Conservation (phyloP, 1,140 invertebrate species). For the Frieseomelitta varia region DNA sequence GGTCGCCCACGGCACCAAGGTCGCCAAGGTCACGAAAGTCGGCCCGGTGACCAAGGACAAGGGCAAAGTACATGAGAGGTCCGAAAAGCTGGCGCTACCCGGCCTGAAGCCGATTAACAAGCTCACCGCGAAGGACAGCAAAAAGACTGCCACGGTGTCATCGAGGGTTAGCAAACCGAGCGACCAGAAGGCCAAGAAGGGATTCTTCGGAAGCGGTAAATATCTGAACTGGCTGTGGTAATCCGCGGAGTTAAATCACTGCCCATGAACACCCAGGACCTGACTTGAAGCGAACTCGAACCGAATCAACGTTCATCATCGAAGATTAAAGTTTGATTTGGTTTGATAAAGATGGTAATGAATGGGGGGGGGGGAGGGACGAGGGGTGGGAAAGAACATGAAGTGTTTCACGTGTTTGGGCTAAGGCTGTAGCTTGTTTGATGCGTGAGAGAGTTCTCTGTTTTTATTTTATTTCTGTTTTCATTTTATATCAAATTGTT, state of each 20-base stretch:
- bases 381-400: neutral
- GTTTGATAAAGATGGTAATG: neutral
- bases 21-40: conserved; percentile 87
- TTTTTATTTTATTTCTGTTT: too few relatives aligned
- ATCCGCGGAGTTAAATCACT: conserved; percentile 68
- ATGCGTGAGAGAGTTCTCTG: too few relatives aligned
- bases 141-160: conserved; percentile 72
- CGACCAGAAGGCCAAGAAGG: conserved; percentile 87
- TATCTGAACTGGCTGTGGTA: conserved; percentile 85
- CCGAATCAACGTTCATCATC: neutral
- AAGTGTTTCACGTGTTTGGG: neutral
- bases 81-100: conserved; percentile 70
- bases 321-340: neutral
- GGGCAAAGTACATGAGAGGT: conserved; percentile 64
- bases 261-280: conserved; percentile 32
- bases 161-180: conserved; percentile 60
- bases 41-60: conserved; percentile 78
- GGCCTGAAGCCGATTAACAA: conserved; percentile 80
- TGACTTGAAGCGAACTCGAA: neutral
- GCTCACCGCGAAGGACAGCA: conserved; percentile 79
- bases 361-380: too few relatives aligned
- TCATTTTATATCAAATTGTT: too few relatives aligned
- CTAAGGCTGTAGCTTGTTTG: neutral
- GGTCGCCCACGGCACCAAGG: conserved; percentile 87
- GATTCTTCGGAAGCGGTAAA: conserved; percentile 91